Base-by-base conservation (phyloP, 2,113 vertebrate species). In the Nyctereutes procyonoides region DNA sequence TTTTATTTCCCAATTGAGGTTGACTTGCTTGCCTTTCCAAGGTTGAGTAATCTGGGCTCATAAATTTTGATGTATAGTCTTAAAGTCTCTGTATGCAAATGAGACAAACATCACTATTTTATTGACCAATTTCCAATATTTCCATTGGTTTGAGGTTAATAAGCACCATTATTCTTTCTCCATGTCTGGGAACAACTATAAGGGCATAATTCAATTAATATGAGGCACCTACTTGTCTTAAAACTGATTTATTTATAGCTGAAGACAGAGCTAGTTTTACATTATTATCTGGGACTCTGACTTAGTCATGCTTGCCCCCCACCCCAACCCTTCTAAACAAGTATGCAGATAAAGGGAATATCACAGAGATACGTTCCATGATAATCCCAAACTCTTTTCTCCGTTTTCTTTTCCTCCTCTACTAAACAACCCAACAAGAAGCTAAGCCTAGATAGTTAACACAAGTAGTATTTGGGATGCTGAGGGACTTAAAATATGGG, bases 51-150 rank as follows among this genome's bases (percentile, higher is more conserved):
- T 62, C 14, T 35, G 20, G 55, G 13, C 26, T 84, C 53, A 80
- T 76, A 58, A 16, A 81, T 65, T 83, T 85, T 19, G 35, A 74
- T 56, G 5, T 24, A 55, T 77, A 63, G 67, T 15, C 62, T 82
- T 74, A 51, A 55, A 71, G 73, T 26, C 56, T 89, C 35, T 56
- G 28, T 60, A 93, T 55, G 82, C 30, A 81, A 65, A 79, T 56
- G 51, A 91, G 83, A 62, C 58, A 96, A 51, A 82, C 17, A 65
- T 69, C 30, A 73, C 32, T 56, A 60, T 62, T 96, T 96, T 77
- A 32, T 67, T 73, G 60, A 73, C 73, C 17, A 55, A 4, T 93
- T 96, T 96, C 32, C 32, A 90, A 63, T 85, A 73, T 71, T 89
- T 95, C 43, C 55, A 55, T 22, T 90, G 3, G 60, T 77, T 22